phyloP scores from a whole-genome alignment of 2,888 invertebrate genomes.

The Unio pictorum region DNA sequence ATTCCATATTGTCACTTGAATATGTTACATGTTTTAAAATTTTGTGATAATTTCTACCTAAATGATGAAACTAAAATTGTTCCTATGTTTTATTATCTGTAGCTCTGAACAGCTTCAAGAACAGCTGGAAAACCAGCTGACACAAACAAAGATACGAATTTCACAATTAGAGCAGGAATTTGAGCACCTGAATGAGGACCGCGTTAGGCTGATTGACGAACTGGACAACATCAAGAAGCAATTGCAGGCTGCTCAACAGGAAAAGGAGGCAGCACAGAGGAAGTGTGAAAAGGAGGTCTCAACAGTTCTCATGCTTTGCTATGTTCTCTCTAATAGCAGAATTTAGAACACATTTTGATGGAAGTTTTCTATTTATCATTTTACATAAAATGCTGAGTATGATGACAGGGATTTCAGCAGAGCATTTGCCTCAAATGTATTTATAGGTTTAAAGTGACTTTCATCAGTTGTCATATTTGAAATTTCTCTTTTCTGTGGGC shows the following conservation, averaged over 20 bases:
- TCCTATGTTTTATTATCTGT: slow-evolving; percentile 4
- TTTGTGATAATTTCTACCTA: no score
- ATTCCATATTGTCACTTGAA: no score
- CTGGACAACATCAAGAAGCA: slow-evolving; percentile 61
- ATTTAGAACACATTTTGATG: no score
- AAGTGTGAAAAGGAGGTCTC: slow-evolving; percentile 66
- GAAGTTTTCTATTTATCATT: no score
- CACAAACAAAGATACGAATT: slow-evolving; percentile 57
- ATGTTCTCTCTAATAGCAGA: neutral
- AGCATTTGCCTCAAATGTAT: no score
- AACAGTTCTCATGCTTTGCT: neutral
- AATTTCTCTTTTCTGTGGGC: no score
- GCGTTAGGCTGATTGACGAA: slow-evolving; percentile 54
- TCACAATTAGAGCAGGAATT: slow-evolving; percentile 57
- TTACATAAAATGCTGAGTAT: no score
- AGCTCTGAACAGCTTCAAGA: slow-evolving; percentile 57
- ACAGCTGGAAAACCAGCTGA: slow-evolving; percentile 52
- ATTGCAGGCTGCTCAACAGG: slow-evolving; percentile 52
- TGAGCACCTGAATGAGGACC: slow-evolving; percentile 59
- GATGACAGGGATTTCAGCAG: no score
- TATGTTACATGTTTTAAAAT: no score
- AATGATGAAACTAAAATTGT: neutral
- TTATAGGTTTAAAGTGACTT: no score
- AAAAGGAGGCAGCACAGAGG: slow-evolving; percentile 62
- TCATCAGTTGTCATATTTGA: no score